phyloP scores from a whole-genome alignment of 2,113 vertebrate genomes.

The Heteronetta atricapilla region DNA sequence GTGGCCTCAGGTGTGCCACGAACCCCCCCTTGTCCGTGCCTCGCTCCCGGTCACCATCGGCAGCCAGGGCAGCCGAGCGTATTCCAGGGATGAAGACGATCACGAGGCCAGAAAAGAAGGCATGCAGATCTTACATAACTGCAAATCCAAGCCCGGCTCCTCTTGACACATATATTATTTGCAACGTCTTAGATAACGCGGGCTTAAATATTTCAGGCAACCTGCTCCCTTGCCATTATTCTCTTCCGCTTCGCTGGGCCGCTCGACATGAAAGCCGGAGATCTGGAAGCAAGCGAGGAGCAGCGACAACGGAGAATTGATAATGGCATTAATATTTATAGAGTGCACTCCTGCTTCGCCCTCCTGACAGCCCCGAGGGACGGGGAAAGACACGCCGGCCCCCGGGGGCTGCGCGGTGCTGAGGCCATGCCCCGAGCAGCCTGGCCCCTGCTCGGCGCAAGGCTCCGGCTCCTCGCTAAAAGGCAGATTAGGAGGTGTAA shows the following conservation, averaged over 20 bases:
- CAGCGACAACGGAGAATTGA: background rate
- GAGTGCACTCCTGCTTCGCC: background rate
- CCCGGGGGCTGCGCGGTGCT: background rate
- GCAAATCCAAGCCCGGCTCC: background rate
- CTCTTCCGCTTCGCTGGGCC: conserved; percentile 20
- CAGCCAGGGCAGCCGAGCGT: background rate
- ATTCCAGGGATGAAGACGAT: background rate
- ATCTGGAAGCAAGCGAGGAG: background rate
- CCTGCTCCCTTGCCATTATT: conserved; percentile 18
- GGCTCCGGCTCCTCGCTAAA: background rate
- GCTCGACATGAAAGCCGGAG: background rate
- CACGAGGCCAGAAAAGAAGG: background rate
- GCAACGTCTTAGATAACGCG: background rate
- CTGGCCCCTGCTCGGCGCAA: background rate
- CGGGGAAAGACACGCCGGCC: background rate
- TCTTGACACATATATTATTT: background rate
- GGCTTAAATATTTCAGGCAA: conserved; percentile 57
- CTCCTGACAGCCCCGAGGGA: background rate
- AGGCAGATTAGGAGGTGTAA: background rate
- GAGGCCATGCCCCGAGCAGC: too few relatives aligned
- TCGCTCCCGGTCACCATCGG: background rate
- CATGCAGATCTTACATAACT: background rate
- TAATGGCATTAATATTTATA: conserved; percentile 22
- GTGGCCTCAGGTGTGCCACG: background rate
- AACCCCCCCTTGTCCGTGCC: fast-evolving